These are phyloP conservation scores for Galeopsomyia nigrocyanea DNA, from an alignment of 2,888 invertebrate species.

Conservation along the genomic window DNA sequence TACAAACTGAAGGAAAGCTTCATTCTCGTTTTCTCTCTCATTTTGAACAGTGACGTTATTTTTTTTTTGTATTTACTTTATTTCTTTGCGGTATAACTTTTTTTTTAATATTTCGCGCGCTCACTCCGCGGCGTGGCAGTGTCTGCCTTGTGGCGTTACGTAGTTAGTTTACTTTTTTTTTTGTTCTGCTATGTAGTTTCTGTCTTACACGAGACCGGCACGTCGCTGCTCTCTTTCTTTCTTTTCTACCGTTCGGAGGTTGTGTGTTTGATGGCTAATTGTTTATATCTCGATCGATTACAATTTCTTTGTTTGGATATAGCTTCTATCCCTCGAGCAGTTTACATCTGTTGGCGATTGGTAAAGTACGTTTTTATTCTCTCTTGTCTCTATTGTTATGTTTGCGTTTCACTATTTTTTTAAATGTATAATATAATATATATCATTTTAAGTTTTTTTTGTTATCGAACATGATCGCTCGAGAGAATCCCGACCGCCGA, in stretches of 20 bases:
- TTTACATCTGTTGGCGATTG: slow-evolving; percentile 20
- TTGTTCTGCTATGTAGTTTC: slow-evolving; percentile 24
- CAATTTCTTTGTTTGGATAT: slow-evolving; percentile 11
- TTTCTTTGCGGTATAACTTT: not conserved
- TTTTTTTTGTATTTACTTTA: slow-evolving; percentile 29
- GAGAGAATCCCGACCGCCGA: slow-evolving; percentile 42
- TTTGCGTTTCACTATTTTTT: slow-evolving; percentile 34
- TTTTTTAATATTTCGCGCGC: slow-evolving; percentile 55
- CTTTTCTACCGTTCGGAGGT: slow-evolving; percentile 22
- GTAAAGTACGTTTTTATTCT: slow-evolving; percentile 24
- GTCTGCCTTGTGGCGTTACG: slow-evolving; percentile 64
- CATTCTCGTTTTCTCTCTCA: slow-evolving; percentile 41
- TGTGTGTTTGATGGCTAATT: slow-evolving; percentile 28
- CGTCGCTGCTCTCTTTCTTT: too few relatives aligned
- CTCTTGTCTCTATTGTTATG: slow-evolving; percentile 30
- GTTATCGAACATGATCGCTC: slow-evolving; percentile 48
- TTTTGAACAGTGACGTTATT: slow-evolving; percentile 35
- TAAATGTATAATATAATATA: slow-evolving; percentile 11
- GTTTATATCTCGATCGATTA: slow-evolving; percentile 25
- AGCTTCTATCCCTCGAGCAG: slow-evolving; percentile 22
- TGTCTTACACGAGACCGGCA: slow-evolving; percentile 3
- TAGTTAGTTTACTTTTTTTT: slow-evolving; percentile 34
- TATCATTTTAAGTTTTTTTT: slow-evolving; percentile 32
- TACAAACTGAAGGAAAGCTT: slow-evolving; percentile 28
- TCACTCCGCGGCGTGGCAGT: slow-evolving; percentile 65